Base-by-base conservation (phyloP, 2,888 invertebrate genomes). In the Pocota personata region DNA sequence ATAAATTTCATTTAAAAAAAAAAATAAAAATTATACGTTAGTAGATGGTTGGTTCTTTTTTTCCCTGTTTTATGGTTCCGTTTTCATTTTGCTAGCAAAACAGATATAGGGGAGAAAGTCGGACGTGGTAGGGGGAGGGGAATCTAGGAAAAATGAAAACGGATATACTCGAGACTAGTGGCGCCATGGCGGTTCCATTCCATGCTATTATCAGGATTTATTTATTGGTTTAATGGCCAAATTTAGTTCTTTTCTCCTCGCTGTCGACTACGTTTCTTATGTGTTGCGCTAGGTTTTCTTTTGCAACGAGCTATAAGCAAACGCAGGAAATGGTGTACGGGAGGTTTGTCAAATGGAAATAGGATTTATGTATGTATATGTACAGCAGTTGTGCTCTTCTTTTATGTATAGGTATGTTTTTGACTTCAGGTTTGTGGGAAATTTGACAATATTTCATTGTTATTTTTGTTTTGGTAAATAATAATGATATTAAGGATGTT, bases 131-230 rank as follows among this genome's bases (percentile, higher is more conserved):
- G 16, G n/a, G 46, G 19, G 14, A 32, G 21, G 58, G 19, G 50
- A 46, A 30, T 32, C 7, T 43, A n/a, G 43, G 55, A 32, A 67
- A 67, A 78, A 57, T 48, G 46, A 73, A 83, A 79, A 55, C 55
- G 75, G 69, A 75, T 75, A 69, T 75, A 73, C 69, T 79, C 69
- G 55, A 69, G 69, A 75, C 67, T 84, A 48, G 69, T 84, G 83
- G 83, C 83, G 83, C 79, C 83, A 62, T 48, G 52, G 52, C 52
- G 67, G 60, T 55, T 73, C 46, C 50, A 64, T 83, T 79, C 57
- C 48, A 57, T 79, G 67, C 67, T 67, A 66, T 78, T 69, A 60
- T 73, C 62, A 69, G 67, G 69, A 83, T 83, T 79, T 79, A 83
- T 83, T 69, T 75, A 62, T 83, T 69, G 73, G 32, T 72, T 83